phyloP scores from a whole-genome alignment of 2,797 vertebrate species.

The Cirrhinus molitorella region DNA sequence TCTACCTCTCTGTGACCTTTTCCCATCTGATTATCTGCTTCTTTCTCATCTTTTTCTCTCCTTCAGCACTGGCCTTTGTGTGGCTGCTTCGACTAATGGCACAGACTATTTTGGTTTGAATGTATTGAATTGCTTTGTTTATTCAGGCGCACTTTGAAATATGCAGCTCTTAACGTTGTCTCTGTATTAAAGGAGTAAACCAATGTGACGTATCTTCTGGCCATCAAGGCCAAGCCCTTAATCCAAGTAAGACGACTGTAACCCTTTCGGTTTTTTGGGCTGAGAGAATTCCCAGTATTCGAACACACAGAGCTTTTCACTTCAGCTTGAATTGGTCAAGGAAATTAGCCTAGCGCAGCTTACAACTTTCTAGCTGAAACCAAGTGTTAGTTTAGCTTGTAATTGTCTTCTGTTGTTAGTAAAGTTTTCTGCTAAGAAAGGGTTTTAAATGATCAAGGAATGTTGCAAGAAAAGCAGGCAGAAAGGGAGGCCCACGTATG shows the following conservation, averaged over 20 bases:
- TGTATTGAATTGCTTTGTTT: constrained; percentile 26
- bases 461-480: constrained; percentile 33
- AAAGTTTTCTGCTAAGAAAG: background rate
- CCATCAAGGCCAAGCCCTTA: constrained; percentile 1
- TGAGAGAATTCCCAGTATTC: background rate
- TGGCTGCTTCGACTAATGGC: constrained; percentile 34
- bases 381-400: constrained; percentile 36
- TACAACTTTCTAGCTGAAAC: constrained; percentile 24
- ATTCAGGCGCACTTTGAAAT: constrained; percentile 25
- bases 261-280: constrained; percentile 3
- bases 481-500: constrained; percentile 49
- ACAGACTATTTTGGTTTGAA: constrained; percentile 32
- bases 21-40: constrained; percentile 20
- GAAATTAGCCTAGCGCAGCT: background rate
- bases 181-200: constrained; percentile 21
- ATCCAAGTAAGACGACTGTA: constrained; percentile 8
- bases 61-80: constrained; percentile 20
- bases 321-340: constrained; percentile 12
- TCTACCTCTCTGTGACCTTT: constrained; percentile 66
- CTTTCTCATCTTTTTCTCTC: constrained; percentile 30
- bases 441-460: constrained; percentile 30
- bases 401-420: background rate
- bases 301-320: background rate
- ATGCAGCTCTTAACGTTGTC: background rate
- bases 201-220: constrained; percentile 14